These are phyloP conservation scores for Ailuropoda melanoleuca DNA, from an alignment of 2,113 vertebrate species.

Conservation along the genomic window DNA sequence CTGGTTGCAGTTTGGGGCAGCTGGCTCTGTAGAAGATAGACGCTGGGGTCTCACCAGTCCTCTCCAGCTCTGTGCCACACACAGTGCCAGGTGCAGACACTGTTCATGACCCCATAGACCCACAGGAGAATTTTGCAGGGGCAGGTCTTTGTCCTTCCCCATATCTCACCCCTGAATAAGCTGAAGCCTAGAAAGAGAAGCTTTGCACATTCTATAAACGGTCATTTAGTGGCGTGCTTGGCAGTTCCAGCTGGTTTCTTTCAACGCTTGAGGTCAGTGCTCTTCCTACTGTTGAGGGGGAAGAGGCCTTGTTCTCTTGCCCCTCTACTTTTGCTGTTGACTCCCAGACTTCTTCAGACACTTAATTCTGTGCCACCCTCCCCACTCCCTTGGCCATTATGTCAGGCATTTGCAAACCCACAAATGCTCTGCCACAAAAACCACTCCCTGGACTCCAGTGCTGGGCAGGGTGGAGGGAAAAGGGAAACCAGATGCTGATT, in stretches of 20 bases:
- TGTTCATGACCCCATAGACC: not conserved
- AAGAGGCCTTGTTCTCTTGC: not conserved
- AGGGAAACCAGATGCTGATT: not conserved
- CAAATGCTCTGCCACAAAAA: not conserved
- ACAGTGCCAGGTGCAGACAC: not conserved
- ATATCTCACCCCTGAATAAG: not conserved
- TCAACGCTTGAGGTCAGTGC: not conserved
- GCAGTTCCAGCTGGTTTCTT: not conserved
- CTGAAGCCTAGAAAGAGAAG: not conserved
- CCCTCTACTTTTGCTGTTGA: not conserved
- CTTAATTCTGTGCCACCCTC: not conserved
- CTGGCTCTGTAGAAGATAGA: not conserved
- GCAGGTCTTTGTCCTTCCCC: not conserved
- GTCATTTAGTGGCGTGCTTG: not conserved
- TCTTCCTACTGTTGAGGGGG: not conserved
- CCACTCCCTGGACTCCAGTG: not conserved
- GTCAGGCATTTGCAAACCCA: not conserved
- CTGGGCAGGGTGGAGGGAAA: not conserved
- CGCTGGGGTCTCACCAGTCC: not conserved
- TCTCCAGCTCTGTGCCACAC: not conserved
- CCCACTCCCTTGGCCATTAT: not conserved
- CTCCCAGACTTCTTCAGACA: not conserved
- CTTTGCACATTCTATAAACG: not conserved
- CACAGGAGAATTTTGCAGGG: not conserved
- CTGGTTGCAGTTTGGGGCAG: not conserved